Percentiles rank a stretch among this genome's conserved stretches.
These are phyloP conservation scores for Diplodus puntazzo DNA, from an alignment of 2,797 vertebrate species.

Conservation along the genomic window DNA sequence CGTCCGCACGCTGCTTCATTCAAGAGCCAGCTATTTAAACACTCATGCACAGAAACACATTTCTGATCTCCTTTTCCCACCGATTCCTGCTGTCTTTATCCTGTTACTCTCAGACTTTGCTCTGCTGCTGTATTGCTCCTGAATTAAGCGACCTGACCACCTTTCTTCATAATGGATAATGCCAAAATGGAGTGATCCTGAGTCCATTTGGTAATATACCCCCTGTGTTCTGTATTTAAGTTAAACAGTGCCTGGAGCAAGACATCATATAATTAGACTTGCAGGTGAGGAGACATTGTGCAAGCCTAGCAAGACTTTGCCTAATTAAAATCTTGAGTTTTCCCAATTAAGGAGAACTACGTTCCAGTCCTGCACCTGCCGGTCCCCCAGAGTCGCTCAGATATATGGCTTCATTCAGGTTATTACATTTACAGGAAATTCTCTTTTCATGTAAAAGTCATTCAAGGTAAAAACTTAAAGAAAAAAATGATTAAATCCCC, in stretches of 20 bases:
- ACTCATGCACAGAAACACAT: not conserved
- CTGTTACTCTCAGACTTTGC: not conserved
- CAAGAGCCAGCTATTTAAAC: not conserved
- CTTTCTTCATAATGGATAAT: not conserved
- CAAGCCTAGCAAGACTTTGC: conserved; percentile 48
- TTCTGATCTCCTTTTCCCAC: not conserved
- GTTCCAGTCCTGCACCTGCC: conserved; percentile 27
- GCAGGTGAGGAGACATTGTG: conserved; percentile 50
- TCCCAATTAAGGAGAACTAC: conserved; percentile 46
- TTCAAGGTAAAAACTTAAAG: conserved; percentile 23
- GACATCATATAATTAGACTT: conserved; percentile 61
- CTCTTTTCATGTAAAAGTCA: not conserved
- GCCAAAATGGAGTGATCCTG: conserved; percentile 6
- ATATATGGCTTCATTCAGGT: conserved; percentile 50
- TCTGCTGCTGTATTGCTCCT: not conserved
- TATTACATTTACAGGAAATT: conserved; percentile 25
- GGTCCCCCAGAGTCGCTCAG: conserved; percentile 37
- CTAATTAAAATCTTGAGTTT: conserved; percentile 63
- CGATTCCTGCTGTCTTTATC: not conserved
- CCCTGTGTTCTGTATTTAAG: conserved; percentile 46
- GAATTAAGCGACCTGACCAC: not conserved
- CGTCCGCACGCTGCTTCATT: not conserved
- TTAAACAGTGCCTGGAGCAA: conserved; percentile 49
- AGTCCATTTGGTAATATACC: conserved; percentile 24
- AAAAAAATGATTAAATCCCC: conserved; percentile 29